Percentiles rank a stretch among this genome's conserved stretches.
Evolutionary conservation across 2,797 vertebrate species (phyloP).

Genomic region (Pantherophis vulpinus): DNA sequence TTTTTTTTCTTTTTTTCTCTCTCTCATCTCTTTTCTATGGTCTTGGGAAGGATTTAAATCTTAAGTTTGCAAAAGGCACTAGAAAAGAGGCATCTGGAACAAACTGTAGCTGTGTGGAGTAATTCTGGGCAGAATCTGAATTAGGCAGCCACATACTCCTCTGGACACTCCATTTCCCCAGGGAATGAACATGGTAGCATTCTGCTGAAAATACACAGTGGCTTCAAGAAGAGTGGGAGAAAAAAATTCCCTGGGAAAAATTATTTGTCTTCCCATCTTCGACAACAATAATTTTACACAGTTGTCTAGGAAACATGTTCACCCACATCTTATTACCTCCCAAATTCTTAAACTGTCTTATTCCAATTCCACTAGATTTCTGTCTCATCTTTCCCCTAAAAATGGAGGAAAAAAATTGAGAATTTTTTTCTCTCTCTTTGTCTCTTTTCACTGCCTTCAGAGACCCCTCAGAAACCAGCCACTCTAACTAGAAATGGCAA

Average conservation of each 20-base stretch:
- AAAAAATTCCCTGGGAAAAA: background rate
- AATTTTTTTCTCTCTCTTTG: background rate
- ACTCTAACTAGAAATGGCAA: background rate
- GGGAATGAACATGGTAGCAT: background rate
- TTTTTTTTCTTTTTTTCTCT: background rate
- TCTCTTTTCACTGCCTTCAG: background rate
- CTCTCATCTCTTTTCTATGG: background rate
- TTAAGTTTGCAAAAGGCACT: background rate
- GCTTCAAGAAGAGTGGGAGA: background rate
- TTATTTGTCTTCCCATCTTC: background rate
- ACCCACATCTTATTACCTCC: background rate
- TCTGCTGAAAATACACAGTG: background rate
- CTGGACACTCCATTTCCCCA: background rate
- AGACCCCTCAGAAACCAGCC: background rate
- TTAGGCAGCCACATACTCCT: background rate
- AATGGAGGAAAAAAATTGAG: background rate
- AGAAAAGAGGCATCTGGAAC: background rate
- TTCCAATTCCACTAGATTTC: background rate
- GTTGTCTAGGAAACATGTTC: slow-evolving; percentile 12
- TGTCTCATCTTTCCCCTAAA: background rate
- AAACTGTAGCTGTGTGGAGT: background rate
- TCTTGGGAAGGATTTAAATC: background rate
- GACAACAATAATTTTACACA: fast-evolving
- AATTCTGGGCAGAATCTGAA: background rate
- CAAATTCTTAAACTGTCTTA: background rate